Evolutionary conservation across 2,888 invertebrate species (phyloP).

Genomic region (Laspeyria flexula): DNA sequence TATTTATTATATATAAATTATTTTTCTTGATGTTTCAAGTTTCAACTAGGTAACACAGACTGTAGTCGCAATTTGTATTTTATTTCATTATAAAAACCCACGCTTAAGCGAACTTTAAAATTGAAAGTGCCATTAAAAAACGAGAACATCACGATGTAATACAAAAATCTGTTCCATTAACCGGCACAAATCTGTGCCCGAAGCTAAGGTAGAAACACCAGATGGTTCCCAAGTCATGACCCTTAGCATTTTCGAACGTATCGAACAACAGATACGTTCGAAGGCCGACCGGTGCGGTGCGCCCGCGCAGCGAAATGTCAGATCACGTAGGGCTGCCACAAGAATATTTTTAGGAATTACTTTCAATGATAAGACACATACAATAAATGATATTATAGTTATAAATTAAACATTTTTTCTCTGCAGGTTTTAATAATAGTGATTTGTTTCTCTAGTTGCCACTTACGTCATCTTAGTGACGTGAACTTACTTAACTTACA

Average conservation of each 20-base stretch:
- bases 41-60: no score
- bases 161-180: conserved; percentile 10
- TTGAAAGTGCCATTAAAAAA: not conserved
- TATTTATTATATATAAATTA: no score
- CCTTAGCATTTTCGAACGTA: conserved; percentile 46
- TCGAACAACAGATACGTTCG: conserved; percentile 41
- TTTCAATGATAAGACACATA: not conserved
- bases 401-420: no score
- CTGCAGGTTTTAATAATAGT: no score
- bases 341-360: not conserved
- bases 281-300: conserved; percentile 51
- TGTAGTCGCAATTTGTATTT: not conserved
- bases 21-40: no score
- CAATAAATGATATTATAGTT: not conserved
- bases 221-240: conserved; percentile 43
- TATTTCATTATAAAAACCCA: not conserved
- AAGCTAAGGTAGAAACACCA: conserved; percentile 31
- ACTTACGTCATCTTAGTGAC: no score
- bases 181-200: conserved; percentile 16
- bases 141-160: conserved; percentile 21
- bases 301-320: conserved; percentile 51
- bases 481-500: no score
- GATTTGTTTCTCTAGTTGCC: no score
- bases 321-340: conserved; percentile 38
- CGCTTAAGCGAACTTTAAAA: not conserved